These are phyloP conservation scores for Enteromius trimaculatus DNA, from an alignment of 2,797 vertebrate species.

Conservation along the genomic window DNA sequence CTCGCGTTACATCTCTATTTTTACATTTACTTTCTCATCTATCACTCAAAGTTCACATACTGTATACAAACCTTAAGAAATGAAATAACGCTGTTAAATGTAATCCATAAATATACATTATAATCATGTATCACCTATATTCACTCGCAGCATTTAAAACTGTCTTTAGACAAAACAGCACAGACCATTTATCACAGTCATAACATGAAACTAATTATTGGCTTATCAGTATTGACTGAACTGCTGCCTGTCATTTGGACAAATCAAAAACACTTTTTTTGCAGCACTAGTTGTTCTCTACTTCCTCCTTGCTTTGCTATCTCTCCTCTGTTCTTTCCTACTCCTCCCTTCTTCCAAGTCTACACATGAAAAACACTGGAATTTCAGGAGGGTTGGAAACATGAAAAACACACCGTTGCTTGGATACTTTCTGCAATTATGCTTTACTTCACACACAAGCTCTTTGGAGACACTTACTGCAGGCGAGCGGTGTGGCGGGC, in stretches of 20 bases:
- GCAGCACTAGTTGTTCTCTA: not conserved
- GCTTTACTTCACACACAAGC: not conserved
- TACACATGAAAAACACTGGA: constrained; percentile 31
- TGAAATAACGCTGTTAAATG: not conserved
- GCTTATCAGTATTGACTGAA: not conserved
- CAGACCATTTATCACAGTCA: not conserved
- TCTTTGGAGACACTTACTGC: constrained; percentile 85
- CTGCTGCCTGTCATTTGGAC: not conserved
- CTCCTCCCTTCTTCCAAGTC: constrained; percentile 37
- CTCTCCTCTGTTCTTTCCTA: constrained; percentile 27
- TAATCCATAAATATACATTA: not conserved
- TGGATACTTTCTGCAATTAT: not conserved
- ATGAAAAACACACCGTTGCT: constrained; percentile 6
- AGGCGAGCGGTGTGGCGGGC: constrained; percentile 91
- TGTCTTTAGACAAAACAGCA: not conserved
- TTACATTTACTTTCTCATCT: not conserved
- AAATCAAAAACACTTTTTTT: not conserved
- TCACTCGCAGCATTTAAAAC: not conserved
- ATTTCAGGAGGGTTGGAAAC: constrained; percentile 14
- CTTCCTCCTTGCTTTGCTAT: constrained; percentile 3
- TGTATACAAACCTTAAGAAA: not conserved
- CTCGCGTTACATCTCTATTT: not conserved
- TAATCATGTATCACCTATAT: not conserved
- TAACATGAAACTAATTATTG: not conserved
- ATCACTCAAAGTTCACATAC: not conserved